Percentiles rank a stretch among this genome's conserved stretches.
phyloP scores from a whole-genome alignment of 2,113 vertebrate species.

The Rallus limicola region DNA sequence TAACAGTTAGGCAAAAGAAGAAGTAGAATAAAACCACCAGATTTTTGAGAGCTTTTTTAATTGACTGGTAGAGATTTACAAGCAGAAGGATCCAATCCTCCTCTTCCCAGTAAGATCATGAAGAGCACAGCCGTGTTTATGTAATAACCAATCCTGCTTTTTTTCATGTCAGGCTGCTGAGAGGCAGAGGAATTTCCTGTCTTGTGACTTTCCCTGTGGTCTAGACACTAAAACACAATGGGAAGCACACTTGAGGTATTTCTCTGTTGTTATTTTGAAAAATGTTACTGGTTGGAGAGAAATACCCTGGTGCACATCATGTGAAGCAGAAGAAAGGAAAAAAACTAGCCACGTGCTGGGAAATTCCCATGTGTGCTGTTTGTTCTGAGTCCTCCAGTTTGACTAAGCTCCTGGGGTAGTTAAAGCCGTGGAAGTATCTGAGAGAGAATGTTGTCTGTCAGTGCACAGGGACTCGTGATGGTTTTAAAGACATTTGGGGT shows the following conservation, averaged over 20 bases:
- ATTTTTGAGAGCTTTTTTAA: neutral
- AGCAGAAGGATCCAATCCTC: neutral
- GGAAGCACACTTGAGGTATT: neutral
- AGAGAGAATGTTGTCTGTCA: neutral
- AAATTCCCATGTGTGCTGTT: neutral
- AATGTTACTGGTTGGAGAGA: neutral
- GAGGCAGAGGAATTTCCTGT: conserved; percentile 54
- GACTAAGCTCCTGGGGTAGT: neutral
- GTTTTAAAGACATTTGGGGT: neutral
- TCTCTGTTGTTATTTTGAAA: conserved; percentile 12
- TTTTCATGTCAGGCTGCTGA: conserved; percentile 6
- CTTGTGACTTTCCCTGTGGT: conserved; percentile 52
- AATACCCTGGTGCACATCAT: neutral
- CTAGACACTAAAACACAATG: conserved; percentile 51
- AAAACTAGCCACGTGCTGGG: neutral
- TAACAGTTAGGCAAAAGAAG: neutral
- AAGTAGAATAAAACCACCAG: neutral
- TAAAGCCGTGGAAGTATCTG: neutral
- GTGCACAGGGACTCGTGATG: neutral
- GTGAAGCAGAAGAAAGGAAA: neutral
- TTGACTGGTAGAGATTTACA: neutral
- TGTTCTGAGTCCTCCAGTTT: neutral
- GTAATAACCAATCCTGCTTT: neutral
- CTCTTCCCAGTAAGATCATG: neutral
- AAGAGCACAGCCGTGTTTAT: neutral